Evolutionary conservation across 2,888 invertebrate species (phyloP), one percentile per base, ranked within the genome.

Genomic region (Bugula neritina): DNA sequence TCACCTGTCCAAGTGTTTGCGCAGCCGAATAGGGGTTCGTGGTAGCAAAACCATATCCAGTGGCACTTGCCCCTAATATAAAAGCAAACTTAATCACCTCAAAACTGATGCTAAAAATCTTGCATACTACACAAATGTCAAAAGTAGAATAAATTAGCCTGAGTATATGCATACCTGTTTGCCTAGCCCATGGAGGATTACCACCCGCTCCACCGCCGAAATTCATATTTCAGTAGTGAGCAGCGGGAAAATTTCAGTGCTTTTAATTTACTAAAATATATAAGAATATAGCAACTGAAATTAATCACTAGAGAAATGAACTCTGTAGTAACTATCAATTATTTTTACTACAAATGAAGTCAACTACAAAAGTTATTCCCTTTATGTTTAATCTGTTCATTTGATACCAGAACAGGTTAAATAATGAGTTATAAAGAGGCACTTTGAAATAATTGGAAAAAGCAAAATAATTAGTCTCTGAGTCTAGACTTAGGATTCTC

Each of bases 121-220:
- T n/a, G n/a, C n/a, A n/a, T n/a, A n/a, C n/a, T n/a, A n/a, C n/a
- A n/a, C n/a, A n/a, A n/a, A n/a, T n/a, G n/a, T n/a, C n/a, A n/a
- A n/a, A n/a, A n/a, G n/a, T n/a, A n/a, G n/a, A n/a, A n/a, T n/a
- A n/a, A n/a, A n/a, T n/a, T n/a, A n/a, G n/a, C n/a, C n/a, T 43
- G 17, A 43, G 43, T 43, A 10, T 43, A 29, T 31, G n/a, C 31
- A 29, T 25, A 63, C 74, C 73, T 72, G 74, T 74, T 73, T 76
- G 77, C 73, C 82, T 75, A 54, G 81, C 91, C 91, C 93, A 93
- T 74, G 92, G 91, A 72, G 92, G 90, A 84, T 92, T 92, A 84
- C 92, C 92, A 21, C 79, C 76, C 3, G 29, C 21, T 13, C 31
- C 76, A n/a, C 57, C 63, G 10, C 63, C 63, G n/a, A 25, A 63